These are phyloP conservation scores for Phaenicophaeus curvirostris DNA, from an alignment of 2,797 vertebrate genomes.

Conservation along the genomic window DNA sequence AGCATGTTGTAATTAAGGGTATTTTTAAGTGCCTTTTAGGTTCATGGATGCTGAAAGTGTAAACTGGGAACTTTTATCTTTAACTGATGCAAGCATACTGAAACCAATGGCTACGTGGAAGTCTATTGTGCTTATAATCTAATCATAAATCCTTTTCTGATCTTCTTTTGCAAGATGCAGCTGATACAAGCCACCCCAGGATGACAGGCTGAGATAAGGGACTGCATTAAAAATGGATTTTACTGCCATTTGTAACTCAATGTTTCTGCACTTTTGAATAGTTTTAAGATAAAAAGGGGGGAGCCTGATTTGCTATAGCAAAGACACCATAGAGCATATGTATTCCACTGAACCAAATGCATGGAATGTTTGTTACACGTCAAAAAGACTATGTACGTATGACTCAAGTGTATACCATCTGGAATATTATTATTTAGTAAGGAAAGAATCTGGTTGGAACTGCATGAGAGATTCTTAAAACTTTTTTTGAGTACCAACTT, in stretches of 20 bases:
- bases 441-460: background rate
- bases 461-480: background rate
- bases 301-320: background rate
- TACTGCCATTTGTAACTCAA: background rate
- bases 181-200: background rate
- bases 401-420: background rate
- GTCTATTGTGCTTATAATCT: background rate
- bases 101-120: background rate
- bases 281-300: background rate
- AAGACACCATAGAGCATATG: background rate
- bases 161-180: background rate
- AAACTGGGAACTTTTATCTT: background rate
- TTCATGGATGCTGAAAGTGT: background rate
- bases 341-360: background rate
- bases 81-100: background rate
- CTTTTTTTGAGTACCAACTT: accelerated
- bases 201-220: background rate
- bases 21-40: background rate
- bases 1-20: background rate
- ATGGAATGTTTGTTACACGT: background rate
- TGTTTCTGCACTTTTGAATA: background rate
- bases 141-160: background rate
- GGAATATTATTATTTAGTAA: background rate
- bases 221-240: background rate
- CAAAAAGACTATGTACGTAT: background rate